Evolutionary conservation across 1,140 invertebrate genomes (phyloP).

Genomic region (Sitophilus oryzae): DNA sequence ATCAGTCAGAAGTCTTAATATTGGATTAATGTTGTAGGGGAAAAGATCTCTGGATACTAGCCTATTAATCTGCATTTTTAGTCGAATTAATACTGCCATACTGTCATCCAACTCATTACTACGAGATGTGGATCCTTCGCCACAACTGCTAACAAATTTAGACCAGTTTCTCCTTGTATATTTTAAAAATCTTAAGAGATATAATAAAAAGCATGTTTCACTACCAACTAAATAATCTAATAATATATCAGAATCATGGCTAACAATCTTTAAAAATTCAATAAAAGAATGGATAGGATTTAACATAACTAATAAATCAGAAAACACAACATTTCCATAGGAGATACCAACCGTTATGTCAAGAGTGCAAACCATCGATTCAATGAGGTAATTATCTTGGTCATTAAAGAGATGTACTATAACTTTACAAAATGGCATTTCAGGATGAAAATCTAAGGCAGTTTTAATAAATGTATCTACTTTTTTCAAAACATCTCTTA

Average conservation of each 20-base stretch:
- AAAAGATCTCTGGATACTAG: slow-evolving; percentile 77
- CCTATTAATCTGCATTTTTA: slow-evolving; percentile 73
- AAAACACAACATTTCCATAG: slow-evolving; percentile 70
- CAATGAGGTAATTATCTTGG: slow-evolving; percentile 85
- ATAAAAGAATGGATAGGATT: slow-evolving; percentile 79
- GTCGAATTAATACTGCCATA: slow-evolving; percentile 74
- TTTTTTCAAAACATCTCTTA: slow-evolving; percentile 73
- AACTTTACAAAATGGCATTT: slow-evolving; percentile 80
- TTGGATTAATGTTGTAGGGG: slow-evolving; percentile 85
- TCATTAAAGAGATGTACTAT: slow-evolving; percentile 82
- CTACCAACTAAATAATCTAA: slow-evolving; percentile 85
- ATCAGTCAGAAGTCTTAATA: slow-evolving; percentile 73
- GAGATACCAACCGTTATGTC: slow-evolving; percentile 81
- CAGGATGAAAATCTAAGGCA: slow-evolving; percentile 77
- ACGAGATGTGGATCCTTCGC: slow-evolving; percentile 45
- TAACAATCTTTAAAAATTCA: slow-evolving; percentile 76
- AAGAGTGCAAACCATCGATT: slow-evolving; percentile 86
- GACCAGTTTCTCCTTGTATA: slow-evolving; percentile 78
- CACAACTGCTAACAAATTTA: slow-evolving; percentile 73
- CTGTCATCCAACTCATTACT: slow-evolving; percentile 67
- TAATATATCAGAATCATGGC: slow-evolving; percentile 74
- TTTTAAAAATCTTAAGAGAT: slow-evolving; percentile 79
- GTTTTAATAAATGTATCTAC: slow-evolving; percentile 77
- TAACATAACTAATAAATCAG: slow-evolving; percentile 69
- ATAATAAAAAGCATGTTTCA: slow-evolving; percentile 85